Evolutionary conservation across 2,113 vertebrate species (phyloP).

Genomic region (Prionailurus bengalensis): DNA sequence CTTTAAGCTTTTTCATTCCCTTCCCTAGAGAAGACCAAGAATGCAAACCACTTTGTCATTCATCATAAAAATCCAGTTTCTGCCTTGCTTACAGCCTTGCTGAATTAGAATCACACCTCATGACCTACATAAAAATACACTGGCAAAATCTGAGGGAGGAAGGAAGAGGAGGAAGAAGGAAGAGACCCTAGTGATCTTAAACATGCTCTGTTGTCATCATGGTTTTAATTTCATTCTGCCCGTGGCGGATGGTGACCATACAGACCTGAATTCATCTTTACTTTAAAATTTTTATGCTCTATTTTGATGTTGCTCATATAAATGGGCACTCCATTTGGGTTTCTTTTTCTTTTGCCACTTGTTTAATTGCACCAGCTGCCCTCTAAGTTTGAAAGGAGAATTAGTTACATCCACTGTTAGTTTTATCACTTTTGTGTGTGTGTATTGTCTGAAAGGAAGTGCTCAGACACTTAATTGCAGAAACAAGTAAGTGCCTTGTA

Average conservation of each 20-base stretch:
- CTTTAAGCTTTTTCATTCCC: neutral
- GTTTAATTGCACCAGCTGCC: neutral
- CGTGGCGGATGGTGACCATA: neutral
- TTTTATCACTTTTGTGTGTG: conserved; percentile 61
- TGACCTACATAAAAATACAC: neutral
- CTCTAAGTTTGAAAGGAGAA: conserved; percentile 59
- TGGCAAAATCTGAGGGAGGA: neutral
- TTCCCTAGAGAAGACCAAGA: neutral
- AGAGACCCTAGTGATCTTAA: neutral
- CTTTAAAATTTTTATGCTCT: neutral
- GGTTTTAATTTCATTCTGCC: neutral
- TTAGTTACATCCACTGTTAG: conserved; percentile 65
- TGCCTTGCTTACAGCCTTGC: neutral
- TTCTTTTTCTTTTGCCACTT: conserved; percentile 24
- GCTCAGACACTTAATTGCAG: conserved; percentile 59
- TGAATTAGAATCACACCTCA: neutral
- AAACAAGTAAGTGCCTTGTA: conserved; percentile 26
- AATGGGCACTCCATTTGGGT: neutral
- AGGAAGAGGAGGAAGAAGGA: neutral
- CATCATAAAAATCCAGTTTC: neutral
- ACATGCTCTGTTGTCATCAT: neutral
- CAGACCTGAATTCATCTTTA: neutral
- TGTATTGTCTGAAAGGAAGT: conserved; percentile 51
- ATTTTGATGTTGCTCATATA: neutral
- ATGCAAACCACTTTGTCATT: neutral